Base-by-base conservation (phyloP, 2,888 invertebrate genomes). In the Amaurobius ferox region DNA sequence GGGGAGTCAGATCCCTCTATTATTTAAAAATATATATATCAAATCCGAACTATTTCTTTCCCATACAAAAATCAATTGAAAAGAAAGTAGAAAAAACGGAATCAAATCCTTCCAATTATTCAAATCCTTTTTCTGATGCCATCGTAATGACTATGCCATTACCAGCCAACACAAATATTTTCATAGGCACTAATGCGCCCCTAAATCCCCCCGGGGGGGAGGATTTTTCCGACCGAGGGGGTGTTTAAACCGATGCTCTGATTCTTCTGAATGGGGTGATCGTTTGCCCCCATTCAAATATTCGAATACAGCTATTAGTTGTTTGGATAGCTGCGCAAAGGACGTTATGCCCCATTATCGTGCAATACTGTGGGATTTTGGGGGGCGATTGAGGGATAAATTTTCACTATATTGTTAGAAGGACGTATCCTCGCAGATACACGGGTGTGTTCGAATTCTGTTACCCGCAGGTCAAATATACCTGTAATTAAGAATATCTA, bases 91-190 rank as follows among this genome's bases (percentile, higher is more conserved):
- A 44, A 44, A 44, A 35, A 44, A 44, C 16, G 16, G 23, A 55
- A 5, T 16, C 1, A 55, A 55, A 3, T 55, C 19, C 55, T 23
- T 55, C 44, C 44, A 44, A 64, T 55, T 68, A 78, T 78, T 61
- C 32, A 68, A 79, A 62, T 79, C 61, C 71, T 28, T 9, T 29
- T 26, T 28, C n/a, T 30, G 32, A 30, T 66, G 11, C n/a, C 19
- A 1, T 1, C 19, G 70, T 79, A 79, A 79, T 79, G 71, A 79
- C 44, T 35, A 13, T 40, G 16, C 79, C 71, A 79, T 62, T 79
- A 79, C 29, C 39, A 44, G 26, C 16, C 61, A 79, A 79, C 40
- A 64, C 64, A 79, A 79, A 79, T 79, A 72, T 79, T 79, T 79
- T 79, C 13, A n/a, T n/a, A 44, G n/a, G 16, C 2, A 3, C 44